phyloP scores from a whole-genome alignment of 2,888 invertebrate genomes.

The Andrena trimmerana region DNA sequence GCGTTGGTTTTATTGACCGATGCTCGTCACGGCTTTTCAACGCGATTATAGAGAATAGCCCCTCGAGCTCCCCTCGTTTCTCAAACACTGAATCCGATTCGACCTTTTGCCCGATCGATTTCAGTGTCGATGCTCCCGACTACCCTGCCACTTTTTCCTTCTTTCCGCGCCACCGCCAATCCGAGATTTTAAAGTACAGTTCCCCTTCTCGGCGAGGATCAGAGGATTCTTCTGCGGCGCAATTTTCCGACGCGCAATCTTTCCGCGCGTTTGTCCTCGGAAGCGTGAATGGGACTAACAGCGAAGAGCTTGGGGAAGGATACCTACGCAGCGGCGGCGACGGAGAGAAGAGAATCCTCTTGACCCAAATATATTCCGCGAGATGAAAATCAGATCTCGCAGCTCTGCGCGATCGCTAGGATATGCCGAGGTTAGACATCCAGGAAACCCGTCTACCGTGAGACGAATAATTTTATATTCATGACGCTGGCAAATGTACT shows the following conservation, averaged over 20 bases:
- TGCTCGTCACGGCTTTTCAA: conserved; percentile 49
- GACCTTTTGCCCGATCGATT: not conserved
- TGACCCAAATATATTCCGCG: conserved; percentile 26
- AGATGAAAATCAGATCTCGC: conserved; percentile 28
- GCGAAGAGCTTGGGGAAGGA: not conserved
- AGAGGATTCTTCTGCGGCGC: not conserved
- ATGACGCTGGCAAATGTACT: conserved; percentile 12
- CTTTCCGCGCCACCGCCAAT: not conserved
- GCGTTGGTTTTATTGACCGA: conserved; percentile 51
- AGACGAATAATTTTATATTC: conserved; percentile 20
- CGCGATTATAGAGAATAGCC: conserved; percentile 31
- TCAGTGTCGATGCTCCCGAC: not conserved
- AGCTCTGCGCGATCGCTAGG: not conserved
- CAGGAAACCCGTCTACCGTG: not conserved
- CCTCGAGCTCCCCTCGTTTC: conserved; percentile 1
- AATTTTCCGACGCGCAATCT: not conserved
- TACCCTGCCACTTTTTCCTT: not conserved
- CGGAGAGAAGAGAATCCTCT: conserved; percentile 3
- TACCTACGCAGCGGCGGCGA: not conserved
- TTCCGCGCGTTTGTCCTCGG: conserved; percentile 15
- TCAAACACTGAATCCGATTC: not conserved
- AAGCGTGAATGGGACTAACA: not conserved
- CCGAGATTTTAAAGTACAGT: not conserved
- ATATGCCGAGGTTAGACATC: conserved; percentile 3
- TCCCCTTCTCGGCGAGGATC: not conserved